Evolutionary conservation across 2,797 vertebrate genomes (phyloP).

Genomic region (Enteromius fasciolatus): DNA sequence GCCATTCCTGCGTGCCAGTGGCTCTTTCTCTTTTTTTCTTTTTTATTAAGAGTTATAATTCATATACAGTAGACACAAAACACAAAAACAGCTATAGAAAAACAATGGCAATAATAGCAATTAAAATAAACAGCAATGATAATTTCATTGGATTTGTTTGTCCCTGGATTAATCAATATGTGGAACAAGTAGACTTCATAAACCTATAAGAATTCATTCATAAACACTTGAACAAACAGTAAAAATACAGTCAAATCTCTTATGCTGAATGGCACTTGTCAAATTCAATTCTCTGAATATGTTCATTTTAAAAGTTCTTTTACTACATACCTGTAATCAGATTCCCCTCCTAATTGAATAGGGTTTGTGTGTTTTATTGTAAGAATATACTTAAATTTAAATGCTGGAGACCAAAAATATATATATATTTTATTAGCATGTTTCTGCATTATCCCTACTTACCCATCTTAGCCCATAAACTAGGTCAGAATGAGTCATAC

Average conservation of each 20-base stretch:
- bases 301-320: background rate
- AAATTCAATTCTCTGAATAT: background rate
- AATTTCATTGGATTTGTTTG: too few species aligned
- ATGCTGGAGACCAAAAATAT: background rate
- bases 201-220: too few species aligned
- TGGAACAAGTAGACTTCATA: too few species aligned
- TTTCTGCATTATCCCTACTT: constrained; percentile 47
- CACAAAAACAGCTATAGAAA: too few species aligned
- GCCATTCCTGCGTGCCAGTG: background rate
- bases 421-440: constrained; percentile 34
- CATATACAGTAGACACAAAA: too few species aligned
- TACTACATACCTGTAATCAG: background rate
- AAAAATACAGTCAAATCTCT: too few species aligned
- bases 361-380: background rate
- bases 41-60: too few species aligned
- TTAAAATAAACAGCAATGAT: too few species aligned
- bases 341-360: background rate
- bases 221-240: too few species aligned
- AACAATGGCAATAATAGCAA: too few species aligned
- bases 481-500: constrained; percentile 64
- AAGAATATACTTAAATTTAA: background rate
- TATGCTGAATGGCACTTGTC: background rate
- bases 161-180: too few species aligned
- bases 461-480: constrained; percentile 53
- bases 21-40: too few species aligned